Evolutionary conservation across 37 sponge, comb jelly and placozoan genomes (phyloP), one percentile per base, ranked within the genome.

Genomic region (Agelas oroides): DNA sequence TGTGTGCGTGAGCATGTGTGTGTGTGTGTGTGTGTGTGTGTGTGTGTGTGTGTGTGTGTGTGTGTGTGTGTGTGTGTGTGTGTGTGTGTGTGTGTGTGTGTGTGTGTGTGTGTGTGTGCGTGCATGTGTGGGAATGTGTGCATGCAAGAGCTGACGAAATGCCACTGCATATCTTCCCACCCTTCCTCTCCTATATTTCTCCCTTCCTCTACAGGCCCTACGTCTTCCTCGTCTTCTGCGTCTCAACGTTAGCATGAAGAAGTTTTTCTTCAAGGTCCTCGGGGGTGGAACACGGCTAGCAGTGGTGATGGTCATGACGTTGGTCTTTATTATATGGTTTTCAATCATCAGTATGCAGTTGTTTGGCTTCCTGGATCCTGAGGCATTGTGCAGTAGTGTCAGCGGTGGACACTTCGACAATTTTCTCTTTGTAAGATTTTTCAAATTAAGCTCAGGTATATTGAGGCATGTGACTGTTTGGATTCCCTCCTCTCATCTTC

Each of bases 191-290:
- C n/a, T n/a, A n/a, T n/a, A n/a, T 46, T 3, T 46, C 6, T 46
- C 46, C 8, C 3, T 8, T 46, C 46, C 27, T 2, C 20, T 54
- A 3, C 82, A 89, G 83, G 74, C 89, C 27, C 36, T 69, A 15
- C 77, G 89, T n/a, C 40, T 82, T 59, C 70, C 76, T 27, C 83
- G 89, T 8, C 65, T 89, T 56, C 18, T 82, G 23, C 70, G 78
- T 5, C 25, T 76, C 36, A 59, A 17, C 23, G 17, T 28, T 19
- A 28, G 53, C 3, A 21, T 89, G 12, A 59, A 24, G 5, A 41
- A 89, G 36, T 89, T 89, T 56, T 70, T 72, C 62, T 31, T 59
- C 21, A 41, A 71, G n/a, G 58, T 89, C 0, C 55, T 82, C 12
- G 84, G 89, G 54, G 77, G 76, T 8, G 71, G 63, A 11, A 62